Evolutionary conservation across 1,140 invertebrate genomes (phyloP).

Genomic region (Pogonognathellus flavescens): DNA sequence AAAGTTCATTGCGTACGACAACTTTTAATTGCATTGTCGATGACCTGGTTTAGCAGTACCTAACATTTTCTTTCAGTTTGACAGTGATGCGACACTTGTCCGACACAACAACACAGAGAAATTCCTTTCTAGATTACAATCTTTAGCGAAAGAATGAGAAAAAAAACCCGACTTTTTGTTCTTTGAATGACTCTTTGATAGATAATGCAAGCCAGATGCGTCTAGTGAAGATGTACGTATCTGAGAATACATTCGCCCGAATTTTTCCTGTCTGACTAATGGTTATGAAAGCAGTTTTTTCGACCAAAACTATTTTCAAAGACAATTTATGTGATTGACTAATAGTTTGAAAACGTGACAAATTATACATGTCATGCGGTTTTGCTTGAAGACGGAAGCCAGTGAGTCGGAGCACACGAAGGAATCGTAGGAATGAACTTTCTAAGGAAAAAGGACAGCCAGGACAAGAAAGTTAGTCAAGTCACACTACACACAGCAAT

Average conservation of each 20-base stretch:
- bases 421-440: constrained; percentile 34
- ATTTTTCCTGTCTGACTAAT: constrained; percentile 34
- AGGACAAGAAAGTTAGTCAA: constrained; percentile 33
- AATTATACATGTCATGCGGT: constrained; percentile 46
- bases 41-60: constrained; percentile 4
- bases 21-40: neutral
- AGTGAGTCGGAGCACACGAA: constrained; percentile 42
- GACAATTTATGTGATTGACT: constrained; percentile 50
- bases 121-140: constrained; percentile 5
- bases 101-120: neutral
- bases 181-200: constrained; percentile 16
- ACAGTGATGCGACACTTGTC: neutral
- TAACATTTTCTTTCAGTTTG: too few species aligned
- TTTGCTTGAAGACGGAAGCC: constrained; percentile 38
- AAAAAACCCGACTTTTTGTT: neutral
- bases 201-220: constrained; percentile 28
- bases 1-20: too few species aligned
- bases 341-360: constrained; percentile 50
- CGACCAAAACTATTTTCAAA: constrained; percentile 28
- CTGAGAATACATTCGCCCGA: neutral
- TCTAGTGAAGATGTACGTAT: neutral
- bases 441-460: constrained; percentile 28
- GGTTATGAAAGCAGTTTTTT: constrained; percentile 42
- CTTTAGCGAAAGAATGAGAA: constrained; percentile 22
- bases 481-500: neutral